Evolutionary conservation across 2,888 invertebrate species (phyloP).

Genomic region (Lycaena phlaeas): DNA sequence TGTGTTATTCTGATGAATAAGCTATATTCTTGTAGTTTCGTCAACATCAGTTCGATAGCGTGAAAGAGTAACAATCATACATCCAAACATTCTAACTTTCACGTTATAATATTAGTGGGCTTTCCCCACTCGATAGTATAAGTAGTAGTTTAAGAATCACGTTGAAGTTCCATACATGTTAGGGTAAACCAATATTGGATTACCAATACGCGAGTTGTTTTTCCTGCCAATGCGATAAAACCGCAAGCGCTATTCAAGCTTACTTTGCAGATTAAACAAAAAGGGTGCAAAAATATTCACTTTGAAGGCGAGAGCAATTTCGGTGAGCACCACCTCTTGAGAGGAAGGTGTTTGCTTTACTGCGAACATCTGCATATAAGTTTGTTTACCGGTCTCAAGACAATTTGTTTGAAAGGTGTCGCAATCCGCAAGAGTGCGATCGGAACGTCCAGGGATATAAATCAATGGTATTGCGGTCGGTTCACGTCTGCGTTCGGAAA

Average conservation of each 20-base stretch:
- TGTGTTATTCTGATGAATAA: no score
- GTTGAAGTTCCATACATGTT: no score
- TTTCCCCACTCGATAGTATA: no score
- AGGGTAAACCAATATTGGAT: constrained; percentile 9
- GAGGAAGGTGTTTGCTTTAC: constrained; percentile 51
- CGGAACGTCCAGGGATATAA: constrained; percentile 36
- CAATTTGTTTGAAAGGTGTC: constrained; percentile 73
- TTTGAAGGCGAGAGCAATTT: constrained; percentile 47
- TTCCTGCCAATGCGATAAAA: constrained; percentile 22
- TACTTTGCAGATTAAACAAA: constrained; percentile 48
- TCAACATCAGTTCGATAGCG: no score
- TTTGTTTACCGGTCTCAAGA: constrained; percentile 68
- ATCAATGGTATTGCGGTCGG: no score
- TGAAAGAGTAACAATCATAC: no score
- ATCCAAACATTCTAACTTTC: no score
- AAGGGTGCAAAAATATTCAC: constrained; percentile 37
- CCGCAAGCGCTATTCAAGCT: constrained; percentile 33
- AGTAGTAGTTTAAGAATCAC: no score
- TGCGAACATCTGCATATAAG: constrained; percentile 58
- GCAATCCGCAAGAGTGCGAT: constrained; percentile 58
- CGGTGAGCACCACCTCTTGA: constrained; percentile 39
- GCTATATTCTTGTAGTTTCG: no score
- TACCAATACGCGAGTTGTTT: constrained; percentile 14
- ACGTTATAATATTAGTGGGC: no score
- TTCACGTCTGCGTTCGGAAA: no score